phyloP scores from a whole-genome alignment of 53 echinoderm and acorn worm species.

The Temnopleurus reevesii region DNA sequence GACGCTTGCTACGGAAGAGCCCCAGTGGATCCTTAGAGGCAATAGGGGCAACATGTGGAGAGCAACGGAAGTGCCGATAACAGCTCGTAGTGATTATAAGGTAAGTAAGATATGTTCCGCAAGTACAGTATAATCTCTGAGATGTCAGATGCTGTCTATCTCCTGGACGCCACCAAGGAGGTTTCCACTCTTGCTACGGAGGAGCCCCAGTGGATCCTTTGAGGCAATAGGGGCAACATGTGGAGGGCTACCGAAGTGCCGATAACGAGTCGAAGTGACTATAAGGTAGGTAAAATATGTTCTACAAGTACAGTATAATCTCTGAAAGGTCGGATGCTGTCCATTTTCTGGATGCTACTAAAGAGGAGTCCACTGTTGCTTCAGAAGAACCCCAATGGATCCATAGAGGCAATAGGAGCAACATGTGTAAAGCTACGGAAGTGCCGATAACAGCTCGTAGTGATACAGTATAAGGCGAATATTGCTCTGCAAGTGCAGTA shows the following conservation, averaged over 20 bases:
- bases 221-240: conserved; percentile 45
- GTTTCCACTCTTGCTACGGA: not conserved
- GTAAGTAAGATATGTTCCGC: too few relatives aligned
- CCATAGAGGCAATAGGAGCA: conserved; percentile 45
- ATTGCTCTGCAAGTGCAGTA: too few relatives aligned
- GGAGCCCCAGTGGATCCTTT: conserved; percentile 41
- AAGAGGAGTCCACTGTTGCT: not conserved
- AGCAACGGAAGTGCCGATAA: conserved; percentile 36
- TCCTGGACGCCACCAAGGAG: conserved; percentile 33
- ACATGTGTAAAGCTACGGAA: conserved; percentile 41
- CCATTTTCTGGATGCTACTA: conserved; percentile 54
- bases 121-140: too few relatives aligned
- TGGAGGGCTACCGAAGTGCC: conserved; percentile 48
- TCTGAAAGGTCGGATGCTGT: too few relatives aligned
- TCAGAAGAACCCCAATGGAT: conserved; percentile 29
- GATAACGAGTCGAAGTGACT: conserved; percentile 2
- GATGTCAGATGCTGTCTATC: conserved; percentile 79
- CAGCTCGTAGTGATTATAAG: conserved; percentile 34
- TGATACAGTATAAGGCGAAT: conserved; percentile 50
- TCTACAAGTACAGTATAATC: too few relatives aligned
- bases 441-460: not conserved
- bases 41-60: conserved; percentile 49
- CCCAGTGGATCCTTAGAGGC: conserved; percentile 49
- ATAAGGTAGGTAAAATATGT: too few relatives aligned
- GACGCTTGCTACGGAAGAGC: not conserved